Conservation (phyloP, 2,113 vertebrate genomes). For the Atlantisia rogersi region DNA sequence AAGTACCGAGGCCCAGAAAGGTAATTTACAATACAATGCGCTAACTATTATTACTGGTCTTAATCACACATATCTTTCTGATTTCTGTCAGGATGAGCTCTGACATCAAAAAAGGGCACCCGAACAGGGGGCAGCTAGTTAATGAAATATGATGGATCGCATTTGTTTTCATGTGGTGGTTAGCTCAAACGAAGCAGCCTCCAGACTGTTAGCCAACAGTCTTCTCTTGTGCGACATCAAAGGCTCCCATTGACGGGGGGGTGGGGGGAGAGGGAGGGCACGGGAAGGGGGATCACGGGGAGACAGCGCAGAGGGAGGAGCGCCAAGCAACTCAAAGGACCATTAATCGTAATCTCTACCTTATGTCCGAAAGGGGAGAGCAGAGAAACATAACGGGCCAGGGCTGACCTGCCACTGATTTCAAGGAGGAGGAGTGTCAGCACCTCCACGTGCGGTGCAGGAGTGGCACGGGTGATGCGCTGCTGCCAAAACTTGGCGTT, state of each 20-base stretch:
- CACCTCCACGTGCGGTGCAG: neutral
- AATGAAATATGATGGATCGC: constrained; percentile 79
- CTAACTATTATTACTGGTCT: constrained; percentile 78
- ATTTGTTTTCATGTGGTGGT: constrained; percentile 81
- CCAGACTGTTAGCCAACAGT: constrained; percentile 82
- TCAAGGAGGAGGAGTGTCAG: neutral
- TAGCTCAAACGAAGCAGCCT: constrained; percentile 80
- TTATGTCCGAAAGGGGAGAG: constrained; percentile 69
- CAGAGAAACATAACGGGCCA: neutral
- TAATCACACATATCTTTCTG: constrained; percentile 81
- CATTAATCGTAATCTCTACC: constrained; percentile 77
- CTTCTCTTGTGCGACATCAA: constrained; percentile 82
- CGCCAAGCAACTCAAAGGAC: constrained; percentile 60
- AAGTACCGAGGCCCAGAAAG: constrained; percentile 80
- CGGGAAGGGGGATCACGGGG: constrained; percentile 67
- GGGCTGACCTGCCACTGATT: neutral
- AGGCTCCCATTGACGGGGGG: constrained; percentile 68
- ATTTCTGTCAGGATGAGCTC: constrained; percentile 79
- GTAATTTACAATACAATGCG: constrained; percentile 87
- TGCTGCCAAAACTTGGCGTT: neutral
- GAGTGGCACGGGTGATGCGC: fast-evolving
- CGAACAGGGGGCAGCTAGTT: constrained; percentile 74
- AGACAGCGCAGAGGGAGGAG: constrained; percentile 73
- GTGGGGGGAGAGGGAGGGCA: constrained; percentile 25
- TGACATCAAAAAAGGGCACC: constrained; percentile 78